phyloP scores from a whole-genome alignment of 2,113 vertebrate genomes.

The Lagopus leucura region DNA sequence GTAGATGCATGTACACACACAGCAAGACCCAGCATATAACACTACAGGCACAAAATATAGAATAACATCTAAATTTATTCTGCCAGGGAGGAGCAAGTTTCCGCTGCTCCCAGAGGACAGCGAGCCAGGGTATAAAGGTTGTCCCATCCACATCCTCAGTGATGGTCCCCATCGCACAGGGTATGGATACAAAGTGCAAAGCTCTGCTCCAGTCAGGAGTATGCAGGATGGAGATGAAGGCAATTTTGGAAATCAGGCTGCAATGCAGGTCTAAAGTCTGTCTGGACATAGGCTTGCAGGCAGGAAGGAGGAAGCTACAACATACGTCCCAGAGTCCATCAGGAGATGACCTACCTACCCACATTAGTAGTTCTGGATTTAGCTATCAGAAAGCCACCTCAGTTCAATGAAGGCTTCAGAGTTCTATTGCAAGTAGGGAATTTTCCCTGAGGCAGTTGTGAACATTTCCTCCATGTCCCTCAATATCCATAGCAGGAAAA shows the following conservation, averaged over 20 bases:
- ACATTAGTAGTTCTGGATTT: background rate
- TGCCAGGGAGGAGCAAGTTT: background rate
- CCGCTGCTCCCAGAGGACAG: background rate
- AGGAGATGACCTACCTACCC: background rate
- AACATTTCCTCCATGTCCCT: background rate
- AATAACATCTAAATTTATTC: background rate
- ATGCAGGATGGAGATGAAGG: background rate
- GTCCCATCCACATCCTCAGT: background rate
- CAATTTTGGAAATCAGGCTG: background rate
- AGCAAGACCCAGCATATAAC: rapidly evolving
- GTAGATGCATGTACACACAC: background rate
- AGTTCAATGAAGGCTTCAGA: background rate
- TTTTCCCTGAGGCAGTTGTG: background rate
- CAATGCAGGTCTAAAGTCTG: background rate
- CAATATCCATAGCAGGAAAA: background rate
- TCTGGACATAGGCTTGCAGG: background rate
- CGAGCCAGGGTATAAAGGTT: background rate
- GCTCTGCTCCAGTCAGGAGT: background rate
- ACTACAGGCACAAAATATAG: rapidly evolving
- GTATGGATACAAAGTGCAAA: background rate
- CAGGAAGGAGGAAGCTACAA: background rate
- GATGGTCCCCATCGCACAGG: rapidly evolving
- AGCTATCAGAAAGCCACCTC: background rate
- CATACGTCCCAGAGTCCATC: rapidly evolving
- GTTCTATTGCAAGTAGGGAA: background rate